Base-by-base conservation (phyloP, 2,797 vertebrate species). In the Phrynocephalus guinanensis region DNA sequence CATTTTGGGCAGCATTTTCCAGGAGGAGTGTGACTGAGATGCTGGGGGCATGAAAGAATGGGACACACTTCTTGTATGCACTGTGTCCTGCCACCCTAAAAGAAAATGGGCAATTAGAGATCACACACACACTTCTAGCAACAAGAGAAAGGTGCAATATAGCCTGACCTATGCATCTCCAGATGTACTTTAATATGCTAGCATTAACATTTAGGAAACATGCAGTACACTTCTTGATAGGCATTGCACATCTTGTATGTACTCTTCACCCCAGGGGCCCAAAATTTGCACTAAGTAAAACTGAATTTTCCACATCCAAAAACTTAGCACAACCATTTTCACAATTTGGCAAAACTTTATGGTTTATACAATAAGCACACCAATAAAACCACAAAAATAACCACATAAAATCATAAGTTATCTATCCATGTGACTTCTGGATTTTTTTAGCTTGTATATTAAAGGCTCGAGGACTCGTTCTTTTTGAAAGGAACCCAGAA, bases 1-100 rank as follows among this genome's bases (percentile, higher is more conserved):
- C 99, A 99, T 92, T 96, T 97, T 83, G 99, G 98, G 88, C 99
- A 99, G 95, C 99, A 99, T 83, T 99, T 97, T 94, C 98, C 98
- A 2, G 97, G 92, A 24, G 95, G 97, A 78, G 96, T 97, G 88
- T 99, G 99, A 95, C 97, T 99, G 93, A 99, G 98, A 91, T 99
- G 98, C 94, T 98, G 96, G 30, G 99, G 99, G 94, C 99, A 99
- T 52, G 99, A 99, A 0, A 99, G 98, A 92, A 99, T 98, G 76
- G 99, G 98, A 93, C 99, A 99, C 94, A 97, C 97, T 96, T 99
- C 97, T 96, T 93, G 97, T 94, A 97, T 93, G 91, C 99, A 99
- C 82, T 98, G 98, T 78, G 98, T 99, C 92, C 97, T 97, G 71
- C 98, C 98, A 95, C 97, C 98, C 99, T 99, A 93, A 78, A 95